Conservation (phyloP, 2,797 vertebrate genomes). For the Miichthys miiuy region DNA sequence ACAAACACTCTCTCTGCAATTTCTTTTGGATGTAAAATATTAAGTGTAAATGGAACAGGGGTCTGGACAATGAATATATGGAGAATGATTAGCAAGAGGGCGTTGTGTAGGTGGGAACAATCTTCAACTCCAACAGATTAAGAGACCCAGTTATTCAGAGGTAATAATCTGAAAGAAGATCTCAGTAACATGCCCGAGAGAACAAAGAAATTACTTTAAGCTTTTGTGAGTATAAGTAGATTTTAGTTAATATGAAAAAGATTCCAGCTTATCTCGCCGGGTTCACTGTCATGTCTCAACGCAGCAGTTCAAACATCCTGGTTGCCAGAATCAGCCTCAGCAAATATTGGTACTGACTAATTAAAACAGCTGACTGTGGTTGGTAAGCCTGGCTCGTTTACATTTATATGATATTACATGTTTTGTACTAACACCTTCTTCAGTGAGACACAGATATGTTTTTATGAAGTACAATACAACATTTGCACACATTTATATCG, state of each 20-base stretch:
- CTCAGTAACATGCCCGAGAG: constrained; percentile 1
- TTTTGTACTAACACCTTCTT: background rate
- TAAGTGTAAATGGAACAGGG: background rate
- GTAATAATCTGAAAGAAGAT: background rate
- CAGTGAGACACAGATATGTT: background rate
- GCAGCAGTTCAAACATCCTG: constrained; percentile 59
- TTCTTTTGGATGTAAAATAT: background rate
- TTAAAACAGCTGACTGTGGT: constrained; percentile 25
- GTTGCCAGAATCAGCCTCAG: constrained; percentile 13
- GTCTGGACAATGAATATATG: background rate
- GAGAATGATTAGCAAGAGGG: background rate
- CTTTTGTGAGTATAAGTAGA: background rate
- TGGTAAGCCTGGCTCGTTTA: background rate
- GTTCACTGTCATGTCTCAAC: background rate
- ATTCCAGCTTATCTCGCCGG: background rate
- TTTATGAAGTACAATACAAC: background rate
- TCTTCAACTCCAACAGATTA: constrained; percentile 5
- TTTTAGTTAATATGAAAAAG: constrained; percentile 3
- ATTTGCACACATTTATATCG: constrained; percentile 3
- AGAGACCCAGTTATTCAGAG: background rate
- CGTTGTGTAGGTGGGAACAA: background rate
- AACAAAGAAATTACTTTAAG: background rate
- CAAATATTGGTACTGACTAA: constrained; percentile 41
- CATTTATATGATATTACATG: background rate
- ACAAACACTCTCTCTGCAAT: background rate